These are phyloP conservation scores for Monarcha castaneiventris DNA, from an alignment of 2,113 vertebrate genomes.

Conservation along the genomic window DNA sequence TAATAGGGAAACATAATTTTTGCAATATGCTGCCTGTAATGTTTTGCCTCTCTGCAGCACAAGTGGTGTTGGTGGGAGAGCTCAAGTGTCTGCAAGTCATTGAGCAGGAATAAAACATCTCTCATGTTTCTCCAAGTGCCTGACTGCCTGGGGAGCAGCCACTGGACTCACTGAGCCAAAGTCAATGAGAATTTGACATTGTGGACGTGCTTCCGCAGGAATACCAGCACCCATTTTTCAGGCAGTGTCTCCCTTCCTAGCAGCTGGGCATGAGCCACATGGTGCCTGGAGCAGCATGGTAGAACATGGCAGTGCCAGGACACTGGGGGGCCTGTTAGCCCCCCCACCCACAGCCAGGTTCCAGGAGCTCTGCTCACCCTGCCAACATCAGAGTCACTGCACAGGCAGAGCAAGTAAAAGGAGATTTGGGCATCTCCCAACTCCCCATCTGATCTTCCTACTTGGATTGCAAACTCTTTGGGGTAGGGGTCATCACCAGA, in stretches of 20 bases:
- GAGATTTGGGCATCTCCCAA: not conserved
- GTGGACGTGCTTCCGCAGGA: not conserved
- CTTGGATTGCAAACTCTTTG: not conserved
- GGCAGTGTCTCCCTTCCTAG: not conserved
- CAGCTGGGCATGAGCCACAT: not conserved
- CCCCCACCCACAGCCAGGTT: rapidly evolving
- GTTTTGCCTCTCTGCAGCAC: not conserved
- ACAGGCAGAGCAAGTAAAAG: not conserved
- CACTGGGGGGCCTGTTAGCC: too few species aligned
- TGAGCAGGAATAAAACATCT: not conserved
- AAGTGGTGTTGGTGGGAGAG: not conserved
- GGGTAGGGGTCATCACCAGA: not conserved
- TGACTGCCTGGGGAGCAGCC: not conserved
- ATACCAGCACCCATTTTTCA: not conserved
- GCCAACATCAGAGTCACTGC: not conserved
- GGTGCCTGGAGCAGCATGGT: not conserved
- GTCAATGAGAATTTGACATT: rapidly evolving
- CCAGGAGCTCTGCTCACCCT: not conserved
- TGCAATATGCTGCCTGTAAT: not conserved
- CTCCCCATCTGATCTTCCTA: not conserved
- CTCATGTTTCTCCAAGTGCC: not conserved
- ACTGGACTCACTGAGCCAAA: not conserved
- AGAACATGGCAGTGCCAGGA: not conserved
- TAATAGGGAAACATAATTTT: not conserved
- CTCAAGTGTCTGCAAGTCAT: not conserved